These are phyloP conservation scores for Indicator maculatus DNA, from an alignment of 2,113 vertebrate genomes.

Conservation along the genomic window DNA sequence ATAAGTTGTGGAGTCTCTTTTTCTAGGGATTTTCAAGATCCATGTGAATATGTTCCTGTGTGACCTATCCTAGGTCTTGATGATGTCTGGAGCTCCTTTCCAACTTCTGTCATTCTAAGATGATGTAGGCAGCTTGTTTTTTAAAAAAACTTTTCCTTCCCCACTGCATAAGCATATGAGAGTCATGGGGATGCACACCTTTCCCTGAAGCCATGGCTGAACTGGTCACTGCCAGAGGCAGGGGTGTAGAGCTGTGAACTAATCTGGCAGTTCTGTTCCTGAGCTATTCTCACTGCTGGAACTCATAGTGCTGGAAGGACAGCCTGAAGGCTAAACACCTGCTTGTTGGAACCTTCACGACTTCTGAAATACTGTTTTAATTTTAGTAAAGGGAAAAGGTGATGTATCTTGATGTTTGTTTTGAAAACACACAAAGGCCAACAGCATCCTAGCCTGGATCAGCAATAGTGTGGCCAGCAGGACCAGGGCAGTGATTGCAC, in stretches of 20 bases:
- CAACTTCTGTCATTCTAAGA: not conserved
- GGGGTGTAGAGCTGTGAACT: not conserved
- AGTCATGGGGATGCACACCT: not conserved
- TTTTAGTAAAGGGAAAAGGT: not conserved
- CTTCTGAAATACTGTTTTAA: not conserved
- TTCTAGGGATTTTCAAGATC: too few relatives aligned
- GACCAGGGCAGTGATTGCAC: too few relatives aligned
- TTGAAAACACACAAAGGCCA: not conserved
- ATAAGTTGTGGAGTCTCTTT: too few relatives aligned
- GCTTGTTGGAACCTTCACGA: not conserved
- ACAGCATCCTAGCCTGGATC: too few relatives aligned
- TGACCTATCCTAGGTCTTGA: too few relatives aligned
- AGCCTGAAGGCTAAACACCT: not conserved
- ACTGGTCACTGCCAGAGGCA: not conserved
- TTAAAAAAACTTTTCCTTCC: not conserved
- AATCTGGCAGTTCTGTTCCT: not conserved
- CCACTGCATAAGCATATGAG: not conserved
- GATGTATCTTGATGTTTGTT: not conserved
- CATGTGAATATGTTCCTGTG: too few relatives aligned
- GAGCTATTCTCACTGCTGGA: not conserved
- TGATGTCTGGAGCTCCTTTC: too few relatives aligned
- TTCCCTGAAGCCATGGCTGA: not conserved
- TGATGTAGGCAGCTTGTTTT: not conserved
- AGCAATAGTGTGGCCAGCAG: too few relatives aligned
- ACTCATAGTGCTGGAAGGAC: not conserved